Conservation (phyloP, 92 coral and sea anemone species). For the Muricea muricata region DNA sequence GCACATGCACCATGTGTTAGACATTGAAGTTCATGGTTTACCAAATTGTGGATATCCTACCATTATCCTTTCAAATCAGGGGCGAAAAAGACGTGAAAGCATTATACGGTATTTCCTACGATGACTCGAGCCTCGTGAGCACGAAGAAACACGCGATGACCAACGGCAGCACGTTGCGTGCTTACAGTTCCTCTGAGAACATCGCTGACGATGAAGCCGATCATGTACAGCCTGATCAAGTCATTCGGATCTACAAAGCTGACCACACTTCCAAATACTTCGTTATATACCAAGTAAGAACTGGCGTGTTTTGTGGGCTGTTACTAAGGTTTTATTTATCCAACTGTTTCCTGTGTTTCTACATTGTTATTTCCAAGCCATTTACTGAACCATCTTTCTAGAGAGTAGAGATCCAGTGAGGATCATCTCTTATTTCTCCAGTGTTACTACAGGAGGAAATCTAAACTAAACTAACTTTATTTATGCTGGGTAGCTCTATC, state of each 20-base stretch:
- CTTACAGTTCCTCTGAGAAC: constrained; percentile 45
- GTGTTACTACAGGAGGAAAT: no score
- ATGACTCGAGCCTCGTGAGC: constrained; percentile 19
- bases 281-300: constrained; percentile 83
- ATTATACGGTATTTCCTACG: constrained; percentile 19
- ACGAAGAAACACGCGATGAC: constrained; percentile 13
- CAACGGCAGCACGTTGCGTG: constrained; percentile 33
- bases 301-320: neutral
- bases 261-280: constrained; percentile 97
- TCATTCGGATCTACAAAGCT: constrained; percentile 82
- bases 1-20: no score
- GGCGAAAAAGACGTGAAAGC: constrained; percentile 32
- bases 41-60: no score
- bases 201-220: constrained; percentile 33
- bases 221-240: constrained; percentile 76
- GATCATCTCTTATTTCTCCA: no score
- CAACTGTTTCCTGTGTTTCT: no score
- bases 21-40: no score
- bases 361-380: no score
- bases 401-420: no score
- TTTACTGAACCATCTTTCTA: no score
- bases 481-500: no score
- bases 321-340: neutral
- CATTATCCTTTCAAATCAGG: no score
- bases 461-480: no score